Evolutionary conservation across 2,888 invertebrate species (phyloP).

Genomic region (Crematogaster levior): DNA sequence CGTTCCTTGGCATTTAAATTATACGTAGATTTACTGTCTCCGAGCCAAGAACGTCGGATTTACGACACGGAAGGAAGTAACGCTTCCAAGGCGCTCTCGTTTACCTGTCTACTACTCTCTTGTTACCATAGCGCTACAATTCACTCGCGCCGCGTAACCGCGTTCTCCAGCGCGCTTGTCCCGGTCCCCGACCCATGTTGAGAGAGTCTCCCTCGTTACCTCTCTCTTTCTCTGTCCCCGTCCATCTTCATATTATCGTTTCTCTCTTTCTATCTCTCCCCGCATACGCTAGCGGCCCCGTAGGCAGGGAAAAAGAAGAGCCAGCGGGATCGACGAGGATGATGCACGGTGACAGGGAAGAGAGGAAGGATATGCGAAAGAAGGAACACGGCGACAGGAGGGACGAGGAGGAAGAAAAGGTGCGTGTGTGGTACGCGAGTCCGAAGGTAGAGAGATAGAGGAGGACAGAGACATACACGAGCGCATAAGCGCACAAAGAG

Average conservation of each 20-base stretch:
- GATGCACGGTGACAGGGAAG: conserved; percentile 6
- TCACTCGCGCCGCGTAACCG: conserved; percentile 52
- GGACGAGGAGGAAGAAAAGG: conserved; percentile 19
- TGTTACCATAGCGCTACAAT: conserved; percentile 3
- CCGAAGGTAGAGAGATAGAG: conserved; percentile 16
- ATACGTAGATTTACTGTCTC: neutral
- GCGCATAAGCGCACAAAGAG: conserved; percentile 70
- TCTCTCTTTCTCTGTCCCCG: neutral
- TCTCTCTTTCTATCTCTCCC: neutral
- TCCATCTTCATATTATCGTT: neutral
- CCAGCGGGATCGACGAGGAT: conserved; percentile 28
- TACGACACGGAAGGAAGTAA: conserved; percentile 30
- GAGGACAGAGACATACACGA: conserved; percentile 59
- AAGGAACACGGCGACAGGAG: conserved; percentile 44
- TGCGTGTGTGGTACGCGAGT: conserved; percentile 23
- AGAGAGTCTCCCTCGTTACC: conserved; percentile 17
- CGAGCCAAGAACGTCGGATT: neutral
- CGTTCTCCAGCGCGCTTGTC: conserved; percentile 33
- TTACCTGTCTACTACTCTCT: neutral
- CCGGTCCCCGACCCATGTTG: conserved; percentile 60
- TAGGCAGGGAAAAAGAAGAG: conserved; percentile 46
- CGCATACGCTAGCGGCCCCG: neutral
- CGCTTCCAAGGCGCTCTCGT: neutral
- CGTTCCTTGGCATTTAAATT: neutral
- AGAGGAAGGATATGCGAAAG: conserved; percentile 26